phyloP scores from a whole-genome alignment of 2,113 vertebrate genomes.

The Corythornis vintsioides region DNA sequence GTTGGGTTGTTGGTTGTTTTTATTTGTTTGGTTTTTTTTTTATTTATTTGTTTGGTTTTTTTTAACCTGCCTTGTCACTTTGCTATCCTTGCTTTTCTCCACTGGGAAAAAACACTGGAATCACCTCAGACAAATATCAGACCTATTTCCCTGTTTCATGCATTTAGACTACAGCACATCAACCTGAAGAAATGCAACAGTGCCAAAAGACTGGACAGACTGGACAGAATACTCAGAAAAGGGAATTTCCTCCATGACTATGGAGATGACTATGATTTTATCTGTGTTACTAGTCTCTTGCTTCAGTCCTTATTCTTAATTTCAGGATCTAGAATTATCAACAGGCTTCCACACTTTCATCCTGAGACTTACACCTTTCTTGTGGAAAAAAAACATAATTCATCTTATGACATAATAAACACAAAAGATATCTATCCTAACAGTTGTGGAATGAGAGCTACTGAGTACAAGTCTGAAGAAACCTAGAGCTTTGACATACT shows the following conservation, averaged over 20 bases:
- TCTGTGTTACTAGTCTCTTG: neutral
- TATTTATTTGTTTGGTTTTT: neutral
- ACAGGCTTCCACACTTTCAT: neutral
- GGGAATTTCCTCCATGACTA: neutral
- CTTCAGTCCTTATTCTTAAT: neutral
- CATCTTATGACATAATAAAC: neutral
- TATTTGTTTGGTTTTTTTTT: slow-evolving; percentile 8
- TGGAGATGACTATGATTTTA: neutral
- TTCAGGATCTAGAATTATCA: neutral
- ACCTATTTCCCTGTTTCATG: neutral
- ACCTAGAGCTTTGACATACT: neutral
- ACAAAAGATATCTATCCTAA: neutral
- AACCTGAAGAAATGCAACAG: neutral
- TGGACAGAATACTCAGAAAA: neutral
- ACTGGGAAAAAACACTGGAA: slow-evolving; percentile 21
- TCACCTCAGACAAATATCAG: slow-evolving; percentile 19
- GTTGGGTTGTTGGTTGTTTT: neutral
- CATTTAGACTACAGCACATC: neutral
- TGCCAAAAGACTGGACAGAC: neutral
- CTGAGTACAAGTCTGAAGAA: neutral
- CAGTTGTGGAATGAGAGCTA: neutral
- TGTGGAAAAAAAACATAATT: neutral
- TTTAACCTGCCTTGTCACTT: slow-evolving; percentile 14
- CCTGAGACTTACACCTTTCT: neutral
- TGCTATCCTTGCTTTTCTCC: neutral